Conservation (phyloP, 2,113 vertebrate species). For the Halichoeres trimaculatus region DNA sequence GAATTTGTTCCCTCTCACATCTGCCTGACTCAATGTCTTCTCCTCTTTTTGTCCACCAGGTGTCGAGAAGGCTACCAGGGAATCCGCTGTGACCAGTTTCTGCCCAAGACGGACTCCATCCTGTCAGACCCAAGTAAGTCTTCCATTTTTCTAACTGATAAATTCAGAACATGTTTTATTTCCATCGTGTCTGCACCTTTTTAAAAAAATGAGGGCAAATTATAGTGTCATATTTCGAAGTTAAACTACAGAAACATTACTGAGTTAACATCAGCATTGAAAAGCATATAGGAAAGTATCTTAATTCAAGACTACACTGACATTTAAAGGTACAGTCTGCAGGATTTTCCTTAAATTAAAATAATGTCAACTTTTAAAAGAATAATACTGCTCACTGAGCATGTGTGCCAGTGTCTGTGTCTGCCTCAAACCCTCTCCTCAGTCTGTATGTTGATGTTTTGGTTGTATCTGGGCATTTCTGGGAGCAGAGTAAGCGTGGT, state of each 20-base stretch:
- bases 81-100: conserved; percentile 98
- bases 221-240: not conserved
- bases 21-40: not conserved
- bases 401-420: too few species aligned
- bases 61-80: conserved; percentile 99
- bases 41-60: conserved; percentile 76
- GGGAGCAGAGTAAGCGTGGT: too few species aligned
- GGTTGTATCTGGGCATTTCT: too few species aligned
- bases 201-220: not conserved
- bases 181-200: not conserved
- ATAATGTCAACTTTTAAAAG: too few species aligned
- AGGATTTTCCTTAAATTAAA: too few species aligned
- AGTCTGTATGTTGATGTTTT: too few species aligned
- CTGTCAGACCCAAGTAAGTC: conserved; percentile 97
- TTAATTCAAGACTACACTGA: too few species aligned
- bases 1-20: not conserved
- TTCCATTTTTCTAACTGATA: not conserved
- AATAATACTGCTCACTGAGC: too few species aligned
- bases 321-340: too few species aligned
- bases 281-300: not conserved
- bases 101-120: conserved; percentile 99
- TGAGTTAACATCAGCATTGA: not conserved
- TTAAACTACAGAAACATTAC: not conserved
- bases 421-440: too few species aligned
- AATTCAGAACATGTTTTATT: not conserved